These are phyloP conservation scores for Laodelphax striatellus DNA, from an alignment of 1,140 invertebrate species.

Conservation along the genomic window DNA sequence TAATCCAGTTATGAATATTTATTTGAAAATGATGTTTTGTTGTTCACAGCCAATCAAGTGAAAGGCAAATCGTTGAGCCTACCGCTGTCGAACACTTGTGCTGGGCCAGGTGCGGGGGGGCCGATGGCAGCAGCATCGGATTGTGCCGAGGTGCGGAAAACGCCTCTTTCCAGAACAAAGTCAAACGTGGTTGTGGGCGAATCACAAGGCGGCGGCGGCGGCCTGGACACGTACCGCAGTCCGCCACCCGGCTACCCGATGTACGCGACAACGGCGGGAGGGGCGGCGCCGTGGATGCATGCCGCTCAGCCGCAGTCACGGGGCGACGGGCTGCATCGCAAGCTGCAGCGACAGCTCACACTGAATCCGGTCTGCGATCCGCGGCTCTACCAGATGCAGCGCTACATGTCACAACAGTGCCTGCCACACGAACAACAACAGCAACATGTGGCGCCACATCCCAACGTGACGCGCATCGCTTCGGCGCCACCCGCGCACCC, in stretches of 20 bases:
- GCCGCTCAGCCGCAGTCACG: constrained; percentile 21
- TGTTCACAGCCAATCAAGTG: constrained; percentile 25
- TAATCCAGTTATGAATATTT: no score
- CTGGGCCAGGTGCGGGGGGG: constrained; percentile 29
- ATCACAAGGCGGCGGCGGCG: constrained; percentile 15
- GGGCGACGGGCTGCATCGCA: constrained; percentile 57
- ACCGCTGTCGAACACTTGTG: constrained; percentile 24
- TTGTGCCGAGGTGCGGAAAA: constrained; percentile 30
- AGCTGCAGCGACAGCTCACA: constrained; percentile 67
- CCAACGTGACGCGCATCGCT: constrained; percentile 55
- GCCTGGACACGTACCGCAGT: constrained; percentile 21
- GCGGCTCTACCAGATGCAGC: constrained; percentile 41
- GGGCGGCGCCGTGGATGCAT: constrained; percentile 12
- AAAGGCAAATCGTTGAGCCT: constrained; percentile 35
- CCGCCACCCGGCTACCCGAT: constrained; percentile 7
- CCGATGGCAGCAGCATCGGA: constrained; percentile 8
- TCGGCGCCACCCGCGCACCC: constrained; percentile 56
- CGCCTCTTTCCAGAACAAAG: constrained; percentile 42
- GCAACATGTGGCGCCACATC: background rate
- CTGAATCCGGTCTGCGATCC: constrained; percentile 68
- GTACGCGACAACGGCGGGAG: constrained; percentile 13
- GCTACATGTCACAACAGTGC: constrained; percentile 5
- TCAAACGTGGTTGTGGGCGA: constrained; percentile 32
- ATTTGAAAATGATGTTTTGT: constrained; percentile 6
- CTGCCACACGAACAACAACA: constrained; percentile 8